These are phyloP conservation scores for Furnarius figulus DNA, from an alignment of 2,113 vertebrate genomes.

Conservation along the genomic window DNA sequence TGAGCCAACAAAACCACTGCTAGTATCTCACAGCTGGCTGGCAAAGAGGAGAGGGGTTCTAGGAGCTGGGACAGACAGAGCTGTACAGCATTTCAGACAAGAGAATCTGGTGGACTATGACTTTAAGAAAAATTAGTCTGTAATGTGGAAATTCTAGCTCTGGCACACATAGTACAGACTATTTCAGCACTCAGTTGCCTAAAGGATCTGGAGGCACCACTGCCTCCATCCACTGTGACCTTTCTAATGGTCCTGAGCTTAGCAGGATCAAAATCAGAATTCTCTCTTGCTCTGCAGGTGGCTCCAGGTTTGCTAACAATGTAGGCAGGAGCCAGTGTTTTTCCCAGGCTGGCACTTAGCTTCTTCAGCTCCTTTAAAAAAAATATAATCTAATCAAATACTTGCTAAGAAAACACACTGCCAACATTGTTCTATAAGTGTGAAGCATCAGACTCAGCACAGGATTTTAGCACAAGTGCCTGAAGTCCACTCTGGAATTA, in stretches of 20 bases:
- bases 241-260: not conserved
- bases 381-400: not conserved
- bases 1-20: not conserved
- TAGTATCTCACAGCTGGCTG: rapidly evolving
- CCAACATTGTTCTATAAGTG: not conserved
- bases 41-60: too few relatives aligned
- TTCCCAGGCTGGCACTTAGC: not conserved
- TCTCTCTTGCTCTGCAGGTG: not conserved
- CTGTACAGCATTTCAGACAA: not conserved
- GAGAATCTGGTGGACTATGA: too few relatives aligned
- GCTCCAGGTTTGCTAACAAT: not conserved
- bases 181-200: not conserved
- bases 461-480: not conserved
- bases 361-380: not conserved
- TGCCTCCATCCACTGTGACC: not conserved
- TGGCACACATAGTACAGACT: not conserved
- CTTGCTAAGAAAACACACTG: not conserved
- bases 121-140: not conserved
- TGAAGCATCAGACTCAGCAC: not conserved
- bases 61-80: not conserved
- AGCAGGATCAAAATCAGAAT: not conserved
- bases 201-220: not conserved
- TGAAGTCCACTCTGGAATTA: not conserved
- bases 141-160: not conserved
- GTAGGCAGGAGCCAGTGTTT: not conserved